These are phyloP conservation scores for Mya arenaria DNA, from an alignment of 1,140 invertebrate genomes.

Conservation along the genomic window DNA sequence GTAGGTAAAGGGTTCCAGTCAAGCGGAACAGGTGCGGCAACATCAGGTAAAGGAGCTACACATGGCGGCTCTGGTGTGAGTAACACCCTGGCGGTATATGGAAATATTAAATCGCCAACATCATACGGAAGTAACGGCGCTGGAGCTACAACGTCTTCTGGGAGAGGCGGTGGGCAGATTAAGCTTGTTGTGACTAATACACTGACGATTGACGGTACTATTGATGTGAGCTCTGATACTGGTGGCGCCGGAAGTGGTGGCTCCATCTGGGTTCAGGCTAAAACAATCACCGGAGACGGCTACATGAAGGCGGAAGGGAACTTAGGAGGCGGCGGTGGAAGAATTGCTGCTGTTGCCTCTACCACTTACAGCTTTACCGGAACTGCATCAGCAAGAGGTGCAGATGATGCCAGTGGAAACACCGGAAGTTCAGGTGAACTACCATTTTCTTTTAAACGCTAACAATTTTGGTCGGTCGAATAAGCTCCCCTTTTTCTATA, in stretches of 20 bases:
- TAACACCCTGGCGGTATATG: slow-evolving; percentile 60
- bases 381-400: slow-evolving; percentile 42
- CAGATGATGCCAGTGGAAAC: slow-evolving; percentile 9
- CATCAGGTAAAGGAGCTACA: slow-evolving; percentile 53
- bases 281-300: slow-evolving; percentile 59
- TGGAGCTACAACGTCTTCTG: slow-evolving; percentile 50
- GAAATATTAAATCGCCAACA: slow-evolving; percentile 63
- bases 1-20: slow-evolving; percentile 61
- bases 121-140: slow-evolving; percentile 71
- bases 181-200: slow-evolving; percentile 49
- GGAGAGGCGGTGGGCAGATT: slow-evolving; percentile 71
- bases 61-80: slow-evolving; percentile 65
- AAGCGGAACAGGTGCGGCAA: slow-evolving; percentile 59
- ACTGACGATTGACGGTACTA: slow-evolving; percentile 63
- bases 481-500: no score
- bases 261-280: slow-evolving; percentile 58
- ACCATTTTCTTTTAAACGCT: not conserved
- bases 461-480: no score
- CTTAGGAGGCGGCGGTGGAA: slow-evolving; percentile 63
- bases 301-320: slow-evolving; percentile 63
- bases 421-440: slow-evolving; percentile 62
- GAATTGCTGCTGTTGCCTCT: slow-evolving; percentile 59
- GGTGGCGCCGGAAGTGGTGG: slow-evolving; percentile 68
- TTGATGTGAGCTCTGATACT: slow-evolving; percentile 67
- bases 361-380: slow-evolving; percentile 56